Evolutionary conservation across 2,888 invertebrate species (phyloP).

Genomic region (Galerucella pusilla): DNA sequence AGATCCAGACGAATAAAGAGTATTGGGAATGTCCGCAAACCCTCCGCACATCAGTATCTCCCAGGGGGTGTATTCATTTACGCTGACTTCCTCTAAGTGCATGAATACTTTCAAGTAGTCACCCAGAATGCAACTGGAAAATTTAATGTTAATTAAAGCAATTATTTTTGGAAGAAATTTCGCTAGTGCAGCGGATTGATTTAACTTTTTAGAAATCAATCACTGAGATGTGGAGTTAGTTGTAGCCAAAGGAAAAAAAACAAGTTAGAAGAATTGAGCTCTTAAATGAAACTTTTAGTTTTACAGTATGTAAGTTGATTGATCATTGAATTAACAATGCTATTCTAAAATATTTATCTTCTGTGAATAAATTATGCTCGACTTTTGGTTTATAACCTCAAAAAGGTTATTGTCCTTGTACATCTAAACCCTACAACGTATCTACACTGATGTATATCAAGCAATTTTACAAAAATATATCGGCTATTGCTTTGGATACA

Average conservation of each 20-base stretch:
- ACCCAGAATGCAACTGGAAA: slow-evolving; percentile 75
- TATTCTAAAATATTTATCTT: no score
- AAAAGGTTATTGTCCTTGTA: no score
- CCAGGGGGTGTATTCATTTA: slow-evolving; percentile 83
- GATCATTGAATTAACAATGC: no score
- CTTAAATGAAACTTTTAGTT: background rate
- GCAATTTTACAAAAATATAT: background rate
- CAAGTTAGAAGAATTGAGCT: background rate
- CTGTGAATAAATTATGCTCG: no score
- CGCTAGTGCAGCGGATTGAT: background rate
- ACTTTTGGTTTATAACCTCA: no score
- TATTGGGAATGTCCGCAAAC: slow-evolving; percentile 75
- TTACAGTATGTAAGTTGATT: background rate
- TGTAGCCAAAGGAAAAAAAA: background rate
- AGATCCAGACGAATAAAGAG: slow-evolving; percentile 80
- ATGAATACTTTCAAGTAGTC: slow-evolving; percentile 84
- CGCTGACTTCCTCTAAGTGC: slow-evolving; percentile 76
- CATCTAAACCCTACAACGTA: no score
- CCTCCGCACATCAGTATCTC: slow-evolving; percentile 79
- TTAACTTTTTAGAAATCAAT: background rate
- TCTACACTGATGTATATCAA: no score
- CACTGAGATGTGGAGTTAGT: background rate
- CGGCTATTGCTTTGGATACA: background rate
- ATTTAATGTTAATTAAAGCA: slow-evolving; percentile 17
- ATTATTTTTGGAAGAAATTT: background rate